Conservation (phyloP, 1,140 invertebrate genomes). For the Palaemon carinicauda region DNA sequence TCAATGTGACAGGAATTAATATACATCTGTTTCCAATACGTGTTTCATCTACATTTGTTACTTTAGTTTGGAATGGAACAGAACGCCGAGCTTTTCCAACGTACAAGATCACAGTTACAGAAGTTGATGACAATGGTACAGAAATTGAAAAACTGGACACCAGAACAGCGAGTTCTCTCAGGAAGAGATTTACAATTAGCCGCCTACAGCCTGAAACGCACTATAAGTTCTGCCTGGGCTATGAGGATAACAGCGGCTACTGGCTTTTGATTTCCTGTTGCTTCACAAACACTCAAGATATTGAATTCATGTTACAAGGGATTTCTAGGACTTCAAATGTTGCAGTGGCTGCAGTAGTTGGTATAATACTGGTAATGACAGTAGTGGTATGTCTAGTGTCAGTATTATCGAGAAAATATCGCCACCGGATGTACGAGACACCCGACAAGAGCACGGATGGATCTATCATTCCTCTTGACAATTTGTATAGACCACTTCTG, state of each 20-base stretch:
- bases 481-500: slow-evolving; percentile 48
- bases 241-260: slow-evolving; percentile 59
- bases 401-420: slow-evolving; percentile 62
- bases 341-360: slow-evolving; percentile 63
- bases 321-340: slow-evolving; percentile 63
- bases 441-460: slow-evolving; percentile 59
- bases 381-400: slow-evolving; percentile 62
- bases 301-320: slow-evolving; percentile 62
- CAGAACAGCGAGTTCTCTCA: slow-evolving; percentile 59
- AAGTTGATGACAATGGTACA: slow-evolving; percentile 58
- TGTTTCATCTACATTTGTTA: slow-evolving; percentile 65
- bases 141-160: slow-evolving; percentile 63
- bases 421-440: slow-evolving; percentile 64
- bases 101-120: slow-evolving; percentile 65
- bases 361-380: slow-evolving; percentile 61
- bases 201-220: slow-evolving; percentile 64
- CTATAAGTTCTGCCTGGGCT: slow-evolving; percentile 67
- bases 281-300: slow-evolving; percentile 60
- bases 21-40: slow-evolving; percentile 63
- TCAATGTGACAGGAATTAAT: slow-evolving; percentile 63
- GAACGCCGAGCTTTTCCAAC: slow-evolving; percentile 63
- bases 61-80: slow-evolving; percentile 67
- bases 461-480: slow-evolving; percentile 35
- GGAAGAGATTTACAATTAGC: slow-evolving; percentile 65
- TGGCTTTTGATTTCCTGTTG: slow-evolving; percentile 65